A percentile compares a stretch with the other conserved stretches of the same genome.
phyloP scores from a whole-genome alignment of 1,140 invertebrate species.

The Drosophila auraria region DNA sequence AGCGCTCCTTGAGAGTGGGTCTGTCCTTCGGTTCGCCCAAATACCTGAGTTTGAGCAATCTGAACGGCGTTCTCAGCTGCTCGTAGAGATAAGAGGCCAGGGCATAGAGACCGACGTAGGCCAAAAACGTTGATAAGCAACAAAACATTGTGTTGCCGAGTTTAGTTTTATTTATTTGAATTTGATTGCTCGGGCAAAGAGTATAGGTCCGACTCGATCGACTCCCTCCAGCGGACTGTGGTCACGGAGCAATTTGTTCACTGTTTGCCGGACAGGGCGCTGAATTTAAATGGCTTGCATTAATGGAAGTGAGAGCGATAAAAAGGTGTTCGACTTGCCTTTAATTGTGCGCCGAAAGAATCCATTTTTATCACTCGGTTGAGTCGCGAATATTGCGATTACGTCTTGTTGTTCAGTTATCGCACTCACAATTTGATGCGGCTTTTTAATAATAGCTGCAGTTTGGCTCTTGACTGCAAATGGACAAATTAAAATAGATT shows the following conservation, averaged over 20 bases:
- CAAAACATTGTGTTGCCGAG: conserved; percentile 18
- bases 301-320: conserved; percentile 39
- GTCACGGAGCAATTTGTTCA: conserved; percentile 5
- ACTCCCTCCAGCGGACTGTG: conserved; percentile 44
- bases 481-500: conserved; percentile 29
- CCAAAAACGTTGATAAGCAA: conserved; percentile 51
- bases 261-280: conserved; percentile 31
- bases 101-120: conserved; percentile 52
- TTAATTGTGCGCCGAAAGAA: conserved; percentile 23
- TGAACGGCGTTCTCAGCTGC: conserved; percentile 55
- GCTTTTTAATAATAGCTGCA: conserved; percentile 22
- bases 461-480: conserved; percentile 8
- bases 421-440: neutral
- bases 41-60: conserved; percentile 29
- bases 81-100: conserved; percentile 64
- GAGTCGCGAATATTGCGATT: neutral
- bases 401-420: conserved; percentile 15
- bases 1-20: conserved; percentile 51
- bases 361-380: conserved; percentile 18
- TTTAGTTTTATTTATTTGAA: neutral
- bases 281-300: conserved; percentile 54
- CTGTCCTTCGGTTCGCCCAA: neutral
- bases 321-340: conserved; percentile 48
- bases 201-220: conserved; percentile 18
- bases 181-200: conserved; percentile 13